phyloP scores from a whole-genome alignment of 2,888 invertebrate genomes.

The Cheilosia impressa region DNA sequence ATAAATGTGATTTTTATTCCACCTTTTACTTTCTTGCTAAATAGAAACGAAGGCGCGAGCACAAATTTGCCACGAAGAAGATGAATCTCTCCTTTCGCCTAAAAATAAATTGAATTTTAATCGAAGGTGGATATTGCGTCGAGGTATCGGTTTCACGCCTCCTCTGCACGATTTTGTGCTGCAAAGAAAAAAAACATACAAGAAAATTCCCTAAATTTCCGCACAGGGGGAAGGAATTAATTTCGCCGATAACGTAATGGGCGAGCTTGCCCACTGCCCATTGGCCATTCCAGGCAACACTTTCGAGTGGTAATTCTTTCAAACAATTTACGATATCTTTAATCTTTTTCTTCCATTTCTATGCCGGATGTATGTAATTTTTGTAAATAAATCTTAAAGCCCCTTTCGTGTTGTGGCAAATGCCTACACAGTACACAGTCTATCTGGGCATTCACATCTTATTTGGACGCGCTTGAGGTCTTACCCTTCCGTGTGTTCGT shows the following conservation, averaged over 20 bases:
- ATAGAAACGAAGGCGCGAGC: not conserved
- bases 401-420: slow-evolving; percentile 40
- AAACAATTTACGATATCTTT: slow-evolving; percentile 58
- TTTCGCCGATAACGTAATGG: slow-evolving; percentile 3
- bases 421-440: not conserved
- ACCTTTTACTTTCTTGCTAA: slow-evolving; percentile 37
- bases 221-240: not conserved
- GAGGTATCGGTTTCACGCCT: slow-evolving; percentile 52
- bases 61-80: slow-evolving; percentile 17
- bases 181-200: too few species aligned
- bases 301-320: slow-evolving; percentile 22
- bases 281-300: slow-evolving; percentile 30
- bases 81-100: slow-evolving; percentile 32
- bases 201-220: slow-evolving; percentile 56
- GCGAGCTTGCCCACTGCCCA: slow-evolving; percentile 7
- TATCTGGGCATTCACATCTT: slow-evolving; percentile 61
- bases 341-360: slow-evolving; percentile 31
- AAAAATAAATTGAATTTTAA: slow-evolving; percentile 69
- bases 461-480: slow-evolving; percentile 25
- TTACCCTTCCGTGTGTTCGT: slow-evolving; percentile 4
- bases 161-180: slow-evolving; percentile 47
- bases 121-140: slow-evolving; percentile 58
- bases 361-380: slow-evolving; percentile 56
- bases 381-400: slow-evolving; percentile 56
- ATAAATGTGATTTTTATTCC: slow-evolving; percentile 56